These are phyloP conservation scores for Monodelphis domestica DNA, from an alignment of 2,797 vertebrate species.

Conservation along the genomic window DNA sequence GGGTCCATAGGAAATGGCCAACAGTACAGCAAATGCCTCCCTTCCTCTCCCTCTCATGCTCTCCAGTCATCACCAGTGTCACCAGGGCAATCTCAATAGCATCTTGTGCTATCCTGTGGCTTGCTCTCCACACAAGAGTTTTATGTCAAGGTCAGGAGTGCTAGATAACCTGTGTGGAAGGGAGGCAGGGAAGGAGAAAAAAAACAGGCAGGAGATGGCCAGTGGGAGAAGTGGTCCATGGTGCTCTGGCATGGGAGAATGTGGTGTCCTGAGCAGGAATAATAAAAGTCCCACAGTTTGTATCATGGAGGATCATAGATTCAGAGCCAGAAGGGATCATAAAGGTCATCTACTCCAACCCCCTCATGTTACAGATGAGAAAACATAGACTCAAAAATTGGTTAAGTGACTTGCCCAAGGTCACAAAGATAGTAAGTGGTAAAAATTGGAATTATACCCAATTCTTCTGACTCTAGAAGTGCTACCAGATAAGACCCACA, in stretches of 20 bases:
- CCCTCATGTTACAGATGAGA: background rate
- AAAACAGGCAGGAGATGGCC: background rate
- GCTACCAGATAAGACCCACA: background rate
- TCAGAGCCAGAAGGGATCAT: background rate
- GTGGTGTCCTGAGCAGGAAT: constrained; percentile 69
- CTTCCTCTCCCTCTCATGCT: background rate
- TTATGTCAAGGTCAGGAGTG: background rate
- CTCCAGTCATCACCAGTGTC: constrained; percentile 11
- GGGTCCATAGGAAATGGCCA: constrained; percentile 15
- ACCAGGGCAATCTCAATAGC: background rate
- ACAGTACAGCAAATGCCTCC: background rate
- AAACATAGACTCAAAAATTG: background rate
- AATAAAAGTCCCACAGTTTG: constrained; percentile 63
- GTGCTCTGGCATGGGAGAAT: constrained; percentile 50
- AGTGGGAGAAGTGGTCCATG: background rate
- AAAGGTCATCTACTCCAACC: background rate
- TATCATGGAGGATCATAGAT: background rate
- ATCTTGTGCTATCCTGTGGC: constrained; percentile 40
- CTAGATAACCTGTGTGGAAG: background rate
- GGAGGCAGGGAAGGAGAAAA: background rate
- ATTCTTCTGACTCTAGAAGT: background rate
- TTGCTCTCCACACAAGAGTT: constrained; percentile 34
- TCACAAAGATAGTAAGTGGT: background rate
- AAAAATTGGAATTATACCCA: background rate
- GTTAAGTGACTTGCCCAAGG: background rate